Base-by-base conservation (phyloP, 2,797 vertebrate species). In the Xenentodon cancila region DNA sequence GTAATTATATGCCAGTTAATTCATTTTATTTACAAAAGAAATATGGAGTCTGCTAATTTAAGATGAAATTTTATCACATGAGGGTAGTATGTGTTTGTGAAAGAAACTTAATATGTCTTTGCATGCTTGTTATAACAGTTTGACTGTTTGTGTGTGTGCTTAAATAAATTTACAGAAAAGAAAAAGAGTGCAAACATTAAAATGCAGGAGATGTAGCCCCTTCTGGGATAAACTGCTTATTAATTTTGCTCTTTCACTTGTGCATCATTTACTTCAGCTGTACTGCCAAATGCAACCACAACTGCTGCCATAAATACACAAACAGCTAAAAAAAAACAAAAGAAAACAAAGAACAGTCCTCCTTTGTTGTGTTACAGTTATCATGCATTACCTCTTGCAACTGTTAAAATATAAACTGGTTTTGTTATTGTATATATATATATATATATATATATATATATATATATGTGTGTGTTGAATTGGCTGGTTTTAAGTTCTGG, bases 161-260 rank as follows among this genome's bases (percentile, higher is more conserved):
- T 53, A 47, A 47, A 9, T 61, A 54, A 50, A 45, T 66, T 68
- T 59, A 51, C 42, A 55, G 56, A 45, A 34, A 72, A 62, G 32
- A 2, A 30, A 42, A 12, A 43, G n/a, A 30, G 59, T 32, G 52
- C 63, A 55, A 44, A 32, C 60, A 87, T 87, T 82, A 77, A 68
- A 55, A 82, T 85, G 79, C 76, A 75, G 71, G 61, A 53, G 65
- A 67, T 60, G 84, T 59, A 57, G 20, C 60, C 54, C 56, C 40
- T 68, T 70, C 46, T 60, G 55, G 66, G 71, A 82, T 87, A 66
- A 80, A 87, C 72, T 79, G 53, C 82, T 79, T 84, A 73, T 89
- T 84, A 86, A 85, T 87, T 69, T 74, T 80, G 66, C 78, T 79
- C 84, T 77, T 85, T 85, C 55, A 77, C 79, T 75, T 51, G 64